Evolutionary conservation across 1,140 invertebrate genomes (phyloP).

Genomic region (Polypedilum pembai): DNA sequence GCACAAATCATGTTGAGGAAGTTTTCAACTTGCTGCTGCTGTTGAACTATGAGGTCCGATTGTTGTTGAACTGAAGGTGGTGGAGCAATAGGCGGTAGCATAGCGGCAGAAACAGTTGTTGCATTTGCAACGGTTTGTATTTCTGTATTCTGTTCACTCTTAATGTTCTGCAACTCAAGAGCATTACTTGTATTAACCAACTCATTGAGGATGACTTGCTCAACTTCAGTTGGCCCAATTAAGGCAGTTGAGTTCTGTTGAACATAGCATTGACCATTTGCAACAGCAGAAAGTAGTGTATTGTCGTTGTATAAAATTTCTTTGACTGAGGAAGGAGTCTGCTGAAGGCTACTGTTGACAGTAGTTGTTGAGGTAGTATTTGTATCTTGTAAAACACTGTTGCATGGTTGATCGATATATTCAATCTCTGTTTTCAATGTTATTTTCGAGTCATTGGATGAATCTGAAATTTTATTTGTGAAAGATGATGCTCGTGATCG

Average conservation of each 20-base stretch:
- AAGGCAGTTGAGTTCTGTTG: neutral
- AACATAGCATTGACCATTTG: neutral
- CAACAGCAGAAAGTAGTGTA: neutral
- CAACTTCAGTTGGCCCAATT: neutral
- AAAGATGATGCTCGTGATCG: too few relatives aligned
- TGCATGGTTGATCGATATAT: neutral
- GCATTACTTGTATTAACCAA: neutral
- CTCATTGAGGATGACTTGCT: neutral
- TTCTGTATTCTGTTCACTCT: neutral
- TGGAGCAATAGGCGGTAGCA: neutral
- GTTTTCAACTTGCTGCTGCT: conserved; percentile 1
- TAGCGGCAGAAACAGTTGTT: neutral
- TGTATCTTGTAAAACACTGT: neutral
- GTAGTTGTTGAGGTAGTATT: neutral
- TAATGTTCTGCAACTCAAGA: neutral
- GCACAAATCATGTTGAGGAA: conserved; percentile 26
- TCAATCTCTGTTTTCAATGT: neutral
- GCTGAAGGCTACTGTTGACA: neutral
- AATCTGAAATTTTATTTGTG: too few relatives aligned
- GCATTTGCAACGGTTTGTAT: neutral
- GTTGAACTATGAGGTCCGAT: neutral
- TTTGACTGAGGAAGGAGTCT: neutral
- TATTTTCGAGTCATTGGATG: neutral
- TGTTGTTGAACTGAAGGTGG: neutral
- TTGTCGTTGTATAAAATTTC: neutral